Base-by-base conservation (phyloP, 1,140 invertebrate genomes). In the Hyphantria cunea region DNA sequence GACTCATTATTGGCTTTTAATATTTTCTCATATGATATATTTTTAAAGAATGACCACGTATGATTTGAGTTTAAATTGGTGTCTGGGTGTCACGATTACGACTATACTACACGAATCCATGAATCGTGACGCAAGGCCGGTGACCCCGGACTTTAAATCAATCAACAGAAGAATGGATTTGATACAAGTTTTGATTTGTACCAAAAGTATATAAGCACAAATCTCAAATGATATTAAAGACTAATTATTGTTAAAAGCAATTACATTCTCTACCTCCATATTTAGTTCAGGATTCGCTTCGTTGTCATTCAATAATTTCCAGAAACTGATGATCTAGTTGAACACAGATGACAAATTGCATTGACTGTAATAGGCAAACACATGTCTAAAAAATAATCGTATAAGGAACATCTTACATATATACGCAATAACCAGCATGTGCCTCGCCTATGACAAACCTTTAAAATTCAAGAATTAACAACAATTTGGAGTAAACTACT, bases 51-150 rank as follows among this genome's bases (percentile, higher is more conserved):
- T 59, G 60, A 66, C 51, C 68, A 52, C 37, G 45, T 33, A 68
- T 79, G 74, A 79, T 64, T 25, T 79, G 76, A 75, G 60, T 58
- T 32, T 39, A 37, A 48, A 50, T 48, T 31, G 12, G 45, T 7
- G 15, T 47, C 53, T 5, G 32, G 45, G 49, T 34, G 34, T 47
- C 34, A 37, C 12, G 41, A 33, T 52, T 37, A 32, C 42, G 45
- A 41, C 14, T 37, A 37, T 17, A 41, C n/a, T 39, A 63, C 44
- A 59, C 47, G 50, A 54, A 25, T 49, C 25, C 44, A 59, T 52
- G 50, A 54, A 25, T 49, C 25, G 54, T 52, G 42, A 63, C 54
- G 45, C 53, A 58, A 66, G 54, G 60, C 48, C 55, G 45, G 33
- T 14, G 55, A 58, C 55, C 54, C 55, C 45, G 55, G 45, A 49